These are phyloP conservation scores for Troides helena DNA, from an alignment of 2,888 invertebrate species.

Conservation along the genomic window DNA sequence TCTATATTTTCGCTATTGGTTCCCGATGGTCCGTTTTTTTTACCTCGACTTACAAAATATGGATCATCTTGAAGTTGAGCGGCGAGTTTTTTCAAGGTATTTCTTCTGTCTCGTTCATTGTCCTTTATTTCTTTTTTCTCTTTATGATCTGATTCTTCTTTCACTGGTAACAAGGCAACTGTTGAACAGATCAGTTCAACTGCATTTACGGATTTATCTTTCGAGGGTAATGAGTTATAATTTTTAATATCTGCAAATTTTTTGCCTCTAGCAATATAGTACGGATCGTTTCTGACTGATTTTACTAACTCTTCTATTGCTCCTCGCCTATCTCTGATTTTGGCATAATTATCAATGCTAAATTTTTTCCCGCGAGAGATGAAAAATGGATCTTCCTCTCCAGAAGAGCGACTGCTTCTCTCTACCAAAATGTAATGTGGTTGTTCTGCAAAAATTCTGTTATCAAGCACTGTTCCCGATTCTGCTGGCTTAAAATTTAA, in stretches of 20 bases:
- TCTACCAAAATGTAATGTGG: conserved; percentile 77
- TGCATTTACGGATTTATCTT: conserved; percentile 50
- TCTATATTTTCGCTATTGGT: conserved; percentile 44
- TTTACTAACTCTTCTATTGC: conserved; percentile 70
- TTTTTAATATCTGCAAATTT: conserved; percentile 48
- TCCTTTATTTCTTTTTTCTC: conserved; percentile 59
- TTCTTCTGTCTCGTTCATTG: conserved; percentile 63
- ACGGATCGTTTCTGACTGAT: conserved; percentile 73
- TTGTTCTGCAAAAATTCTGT: conserved; percentile 75
- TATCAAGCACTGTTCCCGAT: conserved; percentile 57
- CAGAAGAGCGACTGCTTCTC: conserved; percentile 66
- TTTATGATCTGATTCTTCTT: conserved; percentile 45
- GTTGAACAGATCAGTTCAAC: conserved; percentile 65
- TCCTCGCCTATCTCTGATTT: conserved; percentile 62
- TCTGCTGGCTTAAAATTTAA: conserved; percentile 41
- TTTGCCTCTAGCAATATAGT: conserved; percentile 78
- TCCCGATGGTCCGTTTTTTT: conserved; percentile 48
- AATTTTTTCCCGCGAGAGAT: conserved; percentile 69
- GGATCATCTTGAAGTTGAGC: conserved; percentile 70
- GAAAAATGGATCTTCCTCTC: conserved; percentile 65
- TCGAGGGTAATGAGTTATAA: conserved; percentile 39
- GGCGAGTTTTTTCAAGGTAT: conserved; percentile 65
- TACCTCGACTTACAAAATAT: conserved; percentile 71
- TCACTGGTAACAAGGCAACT: conserved; percentile 50
- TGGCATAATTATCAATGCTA: conserved; percentile 43